phyloP scores from a whole-genome alignment of 2,113 vertebrate genomes.

The Petaurus breviceps region DNA sequence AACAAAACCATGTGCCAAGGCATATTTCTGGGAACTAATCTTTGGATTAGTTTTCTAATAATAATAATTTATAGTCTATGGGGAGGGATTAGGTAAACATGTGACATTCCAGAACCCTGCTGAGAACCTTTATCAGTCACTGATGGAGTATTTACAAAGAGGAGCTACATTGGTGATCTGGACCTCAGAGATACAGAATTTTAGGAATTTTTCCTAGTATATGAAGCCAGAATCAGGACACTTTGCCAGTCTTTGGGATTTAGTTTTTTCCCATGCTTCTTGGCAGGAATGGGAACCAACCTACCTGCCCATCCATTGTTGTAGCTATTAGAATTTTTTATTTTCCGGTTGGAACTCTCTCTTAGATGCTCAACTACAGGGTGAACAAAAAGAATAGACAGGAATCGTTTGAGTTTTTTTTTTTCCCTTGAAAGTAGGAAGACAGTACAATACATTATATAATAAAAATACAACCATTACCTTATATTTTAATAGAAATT shows the following conservation, averaged over 20 bases:
- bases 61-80: background rate
- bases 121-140: background rate
- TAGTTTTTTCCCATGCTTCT: background rate
- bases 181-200: background rate
- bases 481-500: background rate
- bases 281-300: background rate
- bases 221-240: background rate
- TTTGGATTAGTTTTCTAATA: background rate
- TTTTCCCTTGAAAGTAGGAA: background rate
- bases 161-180: background rate
- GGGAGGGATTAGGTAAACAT: background rate
- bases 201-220: background rate
- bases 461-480: background rate
- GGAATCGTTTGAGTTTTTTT: background rate
- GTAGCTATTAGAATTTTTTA: background rate
- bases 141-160: background rate
- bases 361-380: background rate
- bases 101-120: background rate
- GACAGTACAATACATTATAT: background rate
- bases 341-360: slow-evolving; percentile 8
- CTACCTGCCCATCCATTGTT: background rate
- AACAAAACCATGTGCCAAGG: background rate
- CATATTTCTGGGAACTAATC: background rate
- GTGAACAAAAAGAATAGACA: background rate
- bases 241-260: background rate